These are phyloP conservation scores for Rhinella marina DNA, from an alignment of 2,797 vertebrate genomes.

Conservation along the genomic window DNA sequence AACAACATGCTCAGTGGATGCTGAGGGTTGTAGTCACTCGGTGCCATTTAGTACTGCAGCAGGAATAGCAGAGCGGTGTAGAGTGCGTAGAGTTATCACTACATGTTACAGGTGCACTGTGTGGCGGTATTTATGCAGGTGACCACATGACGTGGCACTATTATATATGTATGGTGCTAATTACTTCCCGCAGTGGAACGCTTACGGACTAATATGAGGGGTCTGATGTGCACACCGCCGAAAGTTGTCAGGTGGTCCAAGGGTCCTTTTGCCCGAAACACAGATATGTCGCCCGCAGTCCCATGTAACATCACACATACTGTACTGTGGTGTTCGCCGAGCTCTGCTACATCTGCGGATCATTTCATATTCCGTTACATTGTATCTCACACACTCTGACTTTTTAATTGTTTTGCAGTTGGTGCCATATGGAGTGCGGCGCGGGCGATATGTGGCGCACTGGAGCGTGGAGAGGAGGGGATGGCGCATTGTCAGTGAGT, in stretches of 20 bases:
- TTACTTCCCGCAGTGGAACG: no score
- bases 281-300: not conserved
- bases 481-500: slow-evolving; percentile 8
- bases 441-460: not conserved
- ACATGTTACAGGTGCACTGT: not conserved
- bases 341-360: not conserved
- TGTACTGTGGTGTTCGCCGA: not conserved
- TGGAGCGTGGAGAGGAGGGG: not conserved
- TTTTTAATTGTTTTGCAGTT: slow-evolving; percentile 1
- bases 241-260: no score
- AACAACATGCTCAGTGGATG: not conserved
- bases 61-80: not conserved
- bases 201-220: not conserved
- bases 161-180: no score
- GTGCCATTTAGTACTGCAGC: not conserved
- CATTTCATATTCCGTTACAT: not conserved
- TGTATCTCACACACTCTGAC: not conserved
- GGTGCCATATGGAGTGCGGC: not conserved
- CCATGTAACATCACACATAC: not conserved
- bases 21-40: not conserved
- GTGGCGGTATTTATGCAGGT: not conserved
- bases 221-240: not conserved
- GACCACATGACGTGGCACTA: not conserved
- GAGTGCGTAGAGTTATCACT: not conserved
- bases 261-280: no score